Conservation (phyloP, 2,888 invertebrate species). For the Gymnosoma rotundatum region DNA sequence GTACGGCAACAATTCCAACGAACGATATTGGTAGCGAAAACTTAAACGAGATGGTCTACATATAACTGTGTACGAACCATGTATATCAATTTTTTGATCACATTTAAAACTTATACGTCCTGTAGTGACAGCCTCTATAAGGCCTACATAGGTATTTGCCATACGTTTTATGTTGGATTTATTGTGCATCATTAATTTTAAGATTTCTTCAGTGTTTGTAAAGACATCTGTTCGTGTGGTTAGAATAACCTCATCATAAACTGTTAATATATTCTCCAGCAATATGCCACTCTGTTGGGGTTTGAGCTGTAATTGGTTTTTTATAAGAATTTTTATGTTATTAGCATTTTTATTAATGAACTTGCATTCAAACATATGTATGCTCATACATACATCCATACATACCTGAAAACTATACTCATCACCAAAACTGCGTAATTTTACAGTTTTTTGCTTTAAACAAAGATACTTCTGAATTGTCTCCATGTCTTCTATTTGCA, state of each 20-base stretch:
- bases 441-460: slow-evolving; percentile 73
- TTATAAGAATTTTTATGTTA: too few species aligned
- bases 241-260: slow-evolving; percentile 56
- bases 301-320: slow-evolving; percentile 20
- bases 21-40: slow-evolving; percentile 78
- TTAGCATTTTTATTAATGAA: too few species aligned
- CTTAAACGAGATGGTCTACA: slow-evolving; percentile 76
- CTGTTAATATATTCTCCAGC: slow-evolving; percentile 49
- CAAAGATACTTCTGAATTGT: slow-evolving; percentile 72
- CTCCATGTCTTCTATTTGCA: slow-evolving; percentile 79
- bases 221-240: slow-evolving; percentile 31
- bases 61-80: slow-evolving; percentile 72
- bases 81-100: slow-evolving; percentile 71
- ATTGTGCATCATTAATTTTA: slow-evolving; percentile 33
- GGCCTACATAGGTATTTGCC: slow-evolving; percentile 35
- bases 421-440: slow-evolving; percentile 69
- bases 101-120: slow-evolving; percentile 75
- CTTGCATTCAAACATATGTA: too few species aligned
- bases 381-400: too few species aligned
- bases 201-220: background rate
- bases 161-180: slow-evolving; percentile 3
- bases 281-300: slow-evolving; percentile 20
- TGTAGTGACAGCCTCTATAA: slow-evolving; percentile 32
- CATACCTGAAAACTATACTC: slow-evolving; percentile 61
- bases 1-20: slow-evolving; percentile 72